phyloP scores from a whole-genome alignment of 2,113 vertebrate species.

The Mormoops blainvillei region DNA sequence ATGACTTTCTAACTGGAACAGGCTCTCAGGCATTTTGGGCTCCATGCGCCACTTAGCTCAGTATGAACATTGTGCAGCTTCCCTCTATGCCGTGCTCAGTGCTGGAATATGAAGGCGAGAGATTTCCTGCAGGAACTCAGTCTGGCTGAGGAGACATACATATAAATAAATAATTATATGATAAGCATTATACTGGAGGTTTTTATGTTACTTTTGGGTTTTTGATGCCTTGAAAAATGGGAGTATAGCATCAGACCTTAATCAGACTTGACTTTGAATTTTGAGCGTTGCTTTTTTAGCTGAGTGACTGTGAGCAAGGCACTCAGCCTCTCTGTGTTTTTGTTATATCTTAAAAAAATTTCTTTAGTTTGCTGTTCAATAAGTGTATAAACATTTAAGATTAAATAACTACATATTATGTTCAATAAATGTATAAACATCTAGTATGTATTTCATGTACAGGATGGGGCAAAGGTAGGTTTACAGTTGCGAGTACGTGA shows the following conservation, averaged over 20 bases:
- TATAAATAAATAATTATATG: not conserved
- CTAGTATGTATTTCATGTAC: not conserved
- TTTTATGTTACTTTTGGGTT: not conserved
- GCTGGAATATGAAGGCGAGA: not conserved
- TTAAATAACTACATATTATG: not conserved
- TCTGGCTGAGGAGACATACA: not conserved
- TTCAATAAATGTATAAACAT: not conserved
- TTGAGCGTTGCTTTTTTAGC: not conserved
- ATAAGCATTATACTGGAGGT: not conserved
- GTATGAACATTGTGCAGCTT: not conserved
- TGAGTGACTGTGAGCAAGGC: not conserved
- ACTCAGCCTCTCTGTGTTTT: constrained; percentile 20
- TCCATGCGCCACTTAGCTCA: not conserved
- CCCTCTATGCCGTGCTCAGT: not conserved
- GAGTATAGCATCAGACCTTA: not conserved
- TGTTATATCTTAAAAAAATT: not conserved
- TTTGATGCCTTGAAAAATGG: not conserved
- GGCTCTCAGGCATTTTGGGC: not conserved
- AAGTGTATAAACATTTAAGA: not conserved
- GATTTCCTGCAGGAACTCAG: not conserved
- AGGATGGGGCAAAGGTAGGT: not conserved
- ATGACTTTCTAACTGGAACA: not conserved
- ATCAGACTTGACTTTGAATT: not conserved
- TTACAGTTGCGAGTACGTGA: not conserved
- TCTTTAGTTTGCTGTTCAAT: not conserved